Conservation (phyloP, 2,888 invertebrate genomes). For the Temnothorax rugatulus region DNA sequence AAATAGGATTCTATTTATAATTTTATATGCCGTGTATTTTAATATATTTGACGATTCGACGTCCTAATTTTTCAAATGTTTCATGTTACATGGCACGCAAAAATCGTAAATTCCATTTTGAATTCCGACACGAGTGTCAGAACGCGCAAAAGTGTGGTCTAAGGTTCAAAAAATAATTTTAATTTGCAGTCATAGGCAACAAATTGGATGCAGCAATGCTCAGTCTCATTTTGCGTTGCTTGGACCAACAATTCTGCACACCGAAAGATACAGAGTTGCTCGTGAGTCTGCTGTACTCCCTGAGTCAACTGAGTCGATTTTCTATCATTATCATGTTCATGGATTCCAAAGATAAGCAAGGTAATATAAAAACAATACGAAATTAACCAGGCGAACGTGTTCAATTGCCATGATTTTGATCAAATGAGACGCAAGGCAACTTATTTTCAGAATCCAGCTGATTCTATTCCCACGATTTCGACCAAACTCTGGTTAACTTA, state of each 20-base stretch:
- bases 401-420: not conserved
- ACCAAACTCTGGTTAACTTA: not conserved
- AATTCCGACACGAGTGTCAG: not conserved
- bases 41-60: not conserved
- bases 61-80: not conserved
- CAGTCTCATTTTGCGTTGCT: constrained; percentile 82
- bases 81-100: not conserved
- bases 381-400: not conserved
- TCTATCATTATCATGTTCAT: constrained; percentile 84
- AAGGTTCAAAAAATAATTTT: not conserved
- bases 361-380: constrained; percentile 50
- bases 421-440: not conserved
- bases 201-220: constrained; percentile 85
- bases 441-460: not conserved
- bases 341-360: constrained; percentile 80
- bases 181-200: constrained; percentile 84
- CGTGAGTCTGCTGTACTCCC: constrained; percentile 77
- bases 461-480: not conserved
- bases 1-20: not conserved
- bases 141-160: not conserved
- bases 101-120: not conserved
- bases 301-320: constrained; percentile 83
- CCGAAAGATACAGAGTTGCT: constrained; percentile 80
- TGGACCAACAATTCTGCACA: constrained; percentile 83
- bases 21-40: not conserved